Evolutionary conservation across 2,113 vertebrate species (phyloP), one percentile per base, ranked within the genome.

Genomic region (Sceloporus tristichus): DNA sequence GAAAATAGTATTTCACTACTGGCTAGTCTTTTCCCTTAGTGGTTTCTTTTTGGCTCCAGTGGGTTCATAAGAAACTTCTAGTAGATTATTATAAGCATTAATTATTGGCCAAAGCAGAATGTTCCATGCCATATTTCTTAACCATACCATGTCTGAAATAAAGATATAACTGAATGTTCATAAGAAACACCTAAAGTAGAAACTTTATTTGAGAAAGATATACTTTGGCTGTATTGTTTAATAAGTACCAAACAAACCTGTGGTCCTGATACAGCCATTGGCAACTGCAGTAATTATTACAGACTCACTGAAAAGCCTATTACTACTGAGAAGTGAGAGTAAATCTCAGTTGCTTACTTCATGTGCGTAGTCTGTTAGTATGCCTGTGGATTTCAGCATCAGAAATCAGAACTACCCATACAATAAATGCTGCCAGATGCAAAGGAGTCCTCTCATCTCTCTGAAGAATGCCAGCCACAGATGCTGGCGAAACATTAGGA

Each of bases 111-210:
- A 66, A 78, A 86, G 85, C 59, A 68, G 62, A 86, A 78, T 79
- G 29, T 86, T 86, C 85, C 85, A 68, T 86, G 59, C 68, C 27
- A 78, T 86, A 68, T 29, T 86, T 78, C 16, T 76, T 77, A 86
- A 86, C 53, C 42, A 78, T 53, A 53, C 59, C 48, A 14, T 78
- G 59, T 53, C 66, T 78, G 54, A 68, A 66, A 86, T 14, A 68
- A 77, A 78, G 56, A 53, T 76, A 85, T 40, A 85, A 76, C 34
- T 85, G 1, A 29, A 23, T 48, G 27, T 53, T 53, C 54, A 53
- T 42, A 77, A 54, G 29, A 85, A 77, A 25, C 54, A 62, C 27
- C 27, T 78, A 78, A 85, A 78, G 76, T 85, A 78, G 38, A 85
- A 65, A n/a, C 27, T 65, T 66, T 48, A 62, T 85, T 85, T 18